Evolutionary conservation across 2,113 vertebrate species (phyloP).

Genomic region (Murina feae): DNA sequence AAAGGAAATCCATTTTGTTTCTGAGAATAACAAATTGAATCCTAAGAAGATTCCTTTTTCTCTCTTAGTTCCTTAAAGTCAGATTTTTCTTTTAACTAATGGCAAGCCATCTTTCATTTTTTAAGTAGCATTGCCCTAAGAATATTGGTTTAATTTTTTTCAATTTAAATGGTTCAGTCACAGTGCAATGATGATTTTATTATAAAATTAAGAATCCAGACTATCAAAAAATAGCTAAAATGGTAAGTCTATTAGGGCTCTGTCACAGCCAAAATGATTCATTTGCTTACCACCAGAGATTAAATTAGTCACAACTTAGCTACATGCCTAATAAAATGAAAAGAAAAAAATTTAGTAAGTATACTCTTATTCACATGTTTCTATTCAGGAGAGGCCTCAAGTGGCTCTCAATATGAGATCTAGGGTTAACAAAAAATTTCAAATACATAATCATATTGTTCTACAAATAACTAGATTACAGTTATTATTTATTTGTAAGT

Average conservation of each 20-base stretch:
- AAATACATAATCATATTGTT: neutral
- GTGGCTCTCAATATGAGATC: neutral
- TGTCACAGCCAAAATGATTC: conserved; percentile 38
- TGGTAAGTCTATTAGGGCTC: conserved; percentile 17
- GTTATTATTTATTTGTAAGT: neutral
- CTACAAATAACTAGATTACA: neutral
- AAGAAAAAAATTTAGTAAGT: conserved; percentile 12
- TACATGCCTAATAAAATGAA: neutral
- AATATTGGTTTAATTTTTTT: conserved; percentile 55
- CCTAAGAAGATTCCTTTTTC: conserved; percentile 44
- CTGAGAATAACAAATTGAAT: conserved; percentile 61
- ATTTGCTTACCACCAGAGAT: conserved; percentile 15
- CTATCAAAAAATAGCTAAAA: conserved; percentile 49
- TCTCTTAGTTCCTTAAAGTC: conserved; percentile 46
- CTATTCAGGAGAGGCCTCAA: conserved; percentile 24
- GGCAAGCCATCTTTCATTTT: conserved; percentile 53
- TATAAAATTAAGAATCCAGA: conserved; percentile 46
- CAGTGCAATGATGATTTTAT: conserved; percentile 43
- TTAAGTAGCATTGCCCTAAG: conserved; percentile 42
- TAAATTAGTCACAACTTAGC: conserved; percentile 30
- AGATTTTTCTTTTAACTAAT: conserved; percentile 45
- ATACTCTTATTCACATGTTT: neutral
- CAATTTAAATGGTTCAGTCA: conserved; percentile 25
- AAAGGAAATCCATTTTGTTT: conserved; percentile 69
- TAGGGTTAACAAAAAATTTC: neutral